Evolutionary conservation across 2,797 vertebrate species (phyloP), one percentile per base, ranked within the genome.

Genomic region (Pseudomugil tenellus): DNA sequence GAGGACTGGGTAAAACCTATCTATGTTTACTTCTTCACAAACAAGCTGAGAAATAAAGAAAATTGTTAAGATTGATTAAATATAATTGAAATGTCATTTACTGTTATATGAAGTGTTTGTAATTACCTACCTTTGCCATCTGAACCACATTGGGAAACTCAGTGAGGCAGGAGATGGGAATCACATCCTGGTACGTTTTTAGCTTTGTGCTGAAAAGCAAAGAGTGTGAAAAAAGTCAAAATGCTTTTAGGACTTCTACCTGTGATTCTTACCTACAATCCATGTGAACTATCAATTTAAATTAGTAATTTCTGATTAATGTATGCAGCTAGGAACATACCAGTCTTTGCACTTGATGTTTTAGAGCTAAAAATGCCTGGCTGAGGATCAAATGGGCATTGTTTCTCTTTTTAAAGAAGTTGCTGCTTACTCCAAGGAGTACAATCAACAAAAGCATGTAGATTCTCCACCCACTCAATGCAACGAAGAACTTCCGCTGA

Each of bases 81-180:
- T 4, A 31, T 1, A 25, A 2, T n/a, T 29, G 6, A 17, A 25
- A 58, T 17, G 9, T 1, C 16, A n/a, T 28, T 58, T 8, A 21
- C 19, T 23, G 39, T 0, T 19, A 14, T 25, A 39, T 51, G 23
- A 1, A 26, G 14, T 0, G 3, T 53, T 63, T 57, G 25, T 6
- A 56, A 2, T 2, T 19, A 55, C 90, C 76, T 83, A 97, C 98
- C 97, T 99, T 99, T 75, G 97, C 96, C 98, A 99, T 99, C 92
- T 99, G 98, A 69, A 98, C 93, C 68, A 99, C 95, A 0, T 98
- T 99, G 74, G 98, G 98, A 86, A 98, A 99, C 89, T 99, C 98
- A 0, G 97, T 98, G 81, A 99, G 94, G 90, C 97, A 99, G 92
- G 98, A 99, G 87, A 99, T 99, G 64, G 98, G 98, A 77, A 99